Percentiles rank a stretch among this genome's conserved stretches.
These are phyloP conservation scores for Protosalanx chinensis DNA, from an alignment of 2,797 vertebrate genomes.

Conservation along the genomic window DNA sequence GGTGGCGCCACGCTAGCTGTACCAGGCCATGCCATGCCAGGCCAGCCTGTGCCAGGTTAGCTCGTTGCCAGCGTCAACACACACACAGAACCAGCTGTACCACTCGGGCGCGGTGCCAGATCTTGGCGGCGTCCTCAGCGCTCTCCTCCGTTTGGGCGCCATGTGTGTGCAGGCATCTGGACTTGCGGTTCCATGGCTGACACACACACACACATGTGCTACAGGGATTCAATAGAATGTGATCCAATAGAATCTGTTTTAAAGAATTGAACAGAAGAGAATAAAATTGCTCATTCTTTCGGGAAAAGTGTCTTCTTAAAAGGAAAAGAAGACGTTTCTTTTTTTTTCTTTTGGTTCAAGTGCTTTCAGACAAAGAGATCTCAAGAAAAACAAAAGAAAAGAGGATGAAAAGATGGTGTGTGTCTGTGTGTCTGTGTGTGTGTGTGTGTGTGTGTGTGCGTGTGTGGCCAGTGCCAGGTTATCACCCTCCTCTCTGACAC, in stretches of 20 bases:
- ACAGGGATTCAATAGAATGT: too few relatives aligned
- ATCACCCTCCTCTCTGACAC: slow-evolving; percentile 49
- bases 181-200: not conserved
- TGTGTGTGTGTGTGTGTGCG: too few relatives aligned
- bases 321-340: too few relatives aligned
- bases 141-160: not conserved
- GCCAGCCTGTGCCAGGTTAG: too few relatives aligned
- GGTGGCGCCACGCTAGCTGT: too few relatives aligned
- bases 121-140: not conserved
- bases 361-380: not conserved
- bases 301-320: too few relatives aligned
- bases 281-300: too few relatives aligned
- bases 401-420: not conserved
- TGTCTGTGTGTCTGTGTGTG: too few relatives aligned
- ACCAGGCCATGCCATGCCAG: too few relatives aligned
- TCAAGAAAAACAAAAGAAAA: not conserved
- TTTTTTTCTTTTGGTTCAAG: too few relatives aligned
- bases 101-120: not conserved
- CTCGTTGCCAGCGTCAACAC: slow-evolving; percentile 6
- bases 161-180: not conserved
- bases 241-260: too few relatives aligned
- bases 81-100: slow-evolving; percentile 6
- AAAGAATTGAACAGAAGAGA: too few relatives aligned
- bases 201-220: not conserved
- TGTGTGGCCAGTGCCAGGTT: slow-evolving; percentile 42